Base-by-base conservation (phyloP, 2,797 vertebrate genomes). In the Cheirogaleus major region DNA sequence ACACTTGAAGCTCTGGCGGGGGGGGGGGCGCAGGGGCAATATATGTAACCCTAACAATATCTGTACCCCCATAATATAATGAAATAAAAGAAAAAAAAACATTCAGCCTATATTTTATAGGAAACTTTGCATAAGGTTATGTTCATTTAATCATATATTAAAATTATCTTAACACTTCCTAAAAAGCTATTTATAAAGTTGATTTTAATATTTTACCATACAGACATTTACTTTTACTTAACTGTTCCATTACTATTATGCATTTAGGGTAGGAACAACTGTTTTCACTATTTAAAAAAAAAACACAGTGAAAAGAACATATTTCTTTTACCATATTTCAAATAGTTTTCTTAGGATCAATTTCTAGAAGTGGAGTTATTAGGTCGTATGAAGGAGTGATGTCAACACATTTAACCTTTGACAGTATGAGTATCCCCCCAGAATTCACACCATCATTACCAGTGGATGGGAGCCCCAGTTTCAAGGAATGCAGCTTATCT, bases 121-220 rank as follows among this genome's bases (percentile, higher is more conserved):
- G 32, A 12, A 89, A 76, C 30, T 17, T 81, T 70, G 23, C 32
- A 79, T 48, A 41, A 92, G 65, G 50, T 82, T 52, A 67, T 84
- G 65, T 32, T 95, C 59, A 67, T 4, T 72, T 91, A 91, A 57
- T 41, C 18, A 5, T 35, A n/a, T 17, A 41, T 75, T 93, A 69
- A 88, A 90, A 84, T 91, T 57, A 85, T 69, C 78, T 86, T 76
- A 93, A 61, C 23, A 81, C 22, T 76, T 80, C 83, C 50, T 86
- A 89, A 57, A 55, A 91, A 84, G 72, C 30, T 57, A 91, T 5
- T 78, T 94, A 30, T 81, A 92, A 35, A 89, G 43, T 93, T 82
- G 55, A 82, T 91, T 96, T 59, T 86, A 93, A 50, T 84, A 80
- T 59, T 86, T 96, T 48, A 73, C 35, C 76, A 86, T 18, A 88